Conservation (phyloP, 1,140 invertebrate genomes). For the Rhagoletis zephyria region DNA sequence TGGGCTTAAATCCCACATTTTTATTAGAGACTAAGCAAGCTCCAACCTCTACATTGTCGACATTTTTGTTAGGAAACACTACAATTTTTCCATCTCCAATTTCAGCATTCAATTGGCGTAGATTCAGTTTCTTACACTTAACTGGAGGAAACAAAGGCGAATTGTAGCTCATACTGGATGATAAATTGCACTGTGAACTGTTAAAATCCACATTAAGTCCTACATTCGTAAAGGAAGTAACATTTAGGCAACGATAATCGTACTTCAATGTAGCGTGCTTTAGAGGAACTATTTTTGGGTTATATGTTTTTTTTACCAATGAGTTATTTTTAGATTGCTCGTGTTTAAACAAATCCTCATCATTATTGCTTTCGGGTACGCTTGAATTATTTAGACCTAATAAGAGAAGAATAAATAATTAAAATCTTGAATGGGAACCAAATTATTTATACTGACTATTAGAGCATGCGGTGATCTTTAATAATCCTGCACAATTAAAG, state of each 20-base stretch:
- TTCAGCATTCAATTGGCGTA: constrained; percentile 55
- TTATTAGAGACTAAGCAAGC: background rate
- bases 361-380: no score
- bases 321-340: no score
- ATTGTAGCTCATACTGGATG: background rate
- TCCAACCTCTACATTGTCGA: background rate
- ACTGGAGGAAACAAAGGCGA: constrained; percentile 27
- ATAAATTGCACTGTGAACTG: background rate
- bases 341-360: no score
- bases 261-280: background rate
- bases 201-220: background rate
- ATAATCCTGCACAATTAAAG: no score
- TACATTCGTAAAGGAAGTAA: background rate
- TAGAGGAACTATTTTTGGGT: no score
- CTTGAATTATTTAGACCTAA: no score
- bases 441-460: no score
- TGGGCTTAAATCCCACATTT: background rate
- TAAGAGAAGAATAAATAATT: no score
- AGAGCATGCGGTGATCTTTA: no score
- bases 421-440: no score
- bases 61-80: constrained; percentile 46
- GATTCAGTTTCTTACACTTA: constrained; percentile 27
- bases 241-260: background rate
- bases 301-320: no score
- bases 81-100: constrained; percentile 53